phyloP scores from a whole-genome alignment of 2,888 invertebrate genomes.

The Nyleta sp. region DNA sequence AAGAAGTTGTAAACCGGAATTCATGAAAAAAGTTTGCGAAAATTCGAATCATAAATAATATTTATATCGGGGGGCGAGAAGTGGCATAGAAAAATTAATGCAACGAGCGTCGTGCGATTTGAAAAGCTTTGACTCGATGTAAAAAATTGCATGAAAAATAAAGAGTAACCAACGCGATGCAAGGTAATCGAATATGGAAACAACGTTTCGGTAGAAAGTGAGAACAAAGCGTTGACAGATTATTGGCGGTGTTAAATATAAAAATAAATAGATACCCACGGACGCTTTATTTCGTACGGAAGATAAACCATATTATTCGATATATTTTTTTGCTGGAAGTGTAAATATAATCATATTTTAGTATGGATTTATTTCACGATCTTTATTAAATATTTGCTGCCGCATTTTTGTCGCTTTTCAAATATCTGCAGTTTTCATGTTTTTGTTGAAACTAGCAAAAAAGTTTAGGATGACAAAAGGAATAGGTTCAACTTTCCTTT shows the following conservation, averaged over 20 bases:
- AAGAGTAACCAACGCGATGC: not conserved
- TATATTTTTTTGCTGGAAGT: no score
- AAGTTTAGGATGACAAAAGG: no score
- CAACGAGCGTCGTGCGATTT: conserved; percentile 17
- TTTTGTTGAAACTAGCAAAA: no score
- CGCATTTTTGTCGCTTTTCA: no score
- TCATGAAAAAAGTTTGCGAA: conserved; percentile 48
- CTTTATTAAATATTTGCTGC: no score
- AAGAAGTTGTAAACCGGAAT: conserved; percentile 32
- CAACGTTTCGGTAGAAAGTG: not conserved
- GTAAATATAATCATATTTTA: no score
- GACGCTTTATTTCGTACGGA: not conserved
- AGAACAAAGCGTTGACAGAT: not conserved
- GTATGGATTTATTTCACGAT: no score
- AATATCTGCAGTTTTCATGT: no score
- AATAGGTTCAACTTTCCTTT: no score
- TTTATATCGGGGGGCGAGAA: conserved; percentile 20
- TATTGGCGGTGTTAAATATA: not conserved
- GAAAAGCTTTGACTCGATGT: conserved; percentile 22
- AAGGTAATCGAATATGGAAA: conserved; percentile 5
- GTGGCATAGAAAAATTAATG: conserved; percentile 25
- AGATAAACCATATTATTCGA: no score
- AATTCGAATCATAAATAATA: conserved; percentile 39
- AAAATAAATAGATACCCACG: not conserved
- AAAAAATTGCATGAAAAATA: conserved; percentile 9